phyloP scores from a whole-genome alignment of 1,140 invertebrate species.

The Condylostylus longicornis region DNA sequence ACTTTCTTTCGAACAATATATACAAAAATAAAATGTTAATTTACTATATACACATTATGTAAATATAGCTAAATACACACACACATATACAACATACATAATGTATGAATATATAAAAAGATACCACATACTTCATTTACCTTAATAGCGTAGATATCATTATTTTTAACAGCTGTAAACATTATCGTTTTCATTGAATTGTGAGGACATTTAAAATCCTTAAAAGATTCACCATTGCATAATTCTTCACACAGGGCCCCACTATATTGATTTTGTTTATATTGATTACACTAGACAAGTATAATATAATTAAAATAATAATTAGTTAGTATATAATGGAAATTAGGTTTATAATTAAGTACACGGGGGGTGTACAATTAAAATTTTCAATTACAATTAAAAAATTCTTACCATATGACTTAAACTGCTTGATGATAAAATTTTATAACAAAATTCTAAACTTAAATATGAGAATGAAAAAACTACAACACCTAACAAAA shows the following conservation, averaged over 20 bases:
- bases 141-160: slow-evolving; percentile 24
- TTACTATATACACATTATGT: too few species aligned
- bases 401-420: slow-evolving; percentile 21
- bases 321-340: neutral
- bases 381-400: neutral
- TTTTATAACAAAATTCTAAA: slow-evolving; percentile 25
- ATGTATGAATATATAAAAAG: slow-evolving; percentile 7
- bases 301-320: neutral
- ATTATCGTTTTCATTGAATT: slow-evolving; percentile 23
- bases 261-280: slow-evolving; percentile 21
- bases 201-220: slow-evolving; percentile 23
- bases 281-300: slow-evolving; percentile 19
- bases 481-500: slow-evolving; percentile 15
- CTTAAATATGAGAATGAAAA: slow-evolving; percentile 27
- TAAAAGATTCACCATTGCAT: slow-evolving; percentile 17
- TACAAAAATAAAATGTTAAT: too few species aligned
- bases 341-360: neutral
- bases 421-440: slow-evolving; percentile 25
- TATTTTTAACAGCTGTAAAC: slow-evolving; percentile 26
- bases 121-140: slow-evolving; percentile 13
- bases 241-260: slow-evolving; percentile 25
- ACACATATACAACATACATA: slow-evolving; percentile 1
- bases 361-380: neutral
- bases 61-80: too few species aligned
- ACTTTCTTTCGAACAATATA: too few species aligned